Percentiles rank a stretch among this genome's conserved stretches.
Evolutionary conservation across 2,888 invertebrate species (phyloP).

Genomic region (Drosophila rubida): DNA sequence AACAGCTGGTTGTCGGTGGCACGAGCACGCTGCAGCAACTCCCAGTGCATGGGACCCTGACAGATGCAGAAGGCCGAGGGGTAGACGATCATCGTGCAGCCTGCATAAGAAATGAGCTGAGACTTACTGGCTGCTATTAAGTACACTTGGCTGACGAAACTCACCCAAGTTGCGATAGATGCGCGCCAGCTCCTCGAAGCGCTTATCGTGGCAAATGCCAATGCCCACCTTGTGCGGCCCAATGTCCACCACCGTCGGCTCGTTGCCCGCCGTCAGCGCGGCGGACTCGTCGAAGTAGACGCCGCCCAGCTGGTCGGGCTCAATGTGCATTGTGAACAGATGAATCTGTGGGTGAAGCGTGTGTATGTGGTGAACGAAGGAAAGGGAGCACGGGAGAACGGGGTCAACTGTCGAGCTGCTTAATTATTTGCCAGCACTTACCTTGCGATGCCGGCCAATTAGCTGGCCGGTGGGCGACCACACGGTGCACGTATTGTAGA

Average conservation of each 20-base stretch:
- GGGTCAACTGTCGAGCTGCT: slow-evolving; percentile 17
- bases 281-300: slow-evolving; percentile 96
- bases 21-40: slow-evolving; percentile 91
- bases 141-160: no score
- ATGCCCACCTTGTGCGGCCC: slow-evolving; percentile 91
- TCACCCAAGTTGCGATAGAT: slow-evolving; percentile 88
- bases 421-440: slow-evolving; percentile 79
- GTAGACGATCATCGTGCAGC: slow-evolving; percentile 94
- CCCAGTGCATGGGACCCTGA: slow-evolving; percentile 95
- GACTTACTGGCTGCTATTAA: no score
- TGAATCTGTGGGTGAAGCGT: slow-evolving; percentile 91
- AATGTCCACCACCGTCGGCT: slow-evolving; percentile 90
- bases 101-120: slow-evolving; percentile 84
- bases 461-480: slow-evolving; percentile 92
- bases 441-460: slow-evolving; percentile 93
- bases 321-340: slow-evolving; percentile 95
- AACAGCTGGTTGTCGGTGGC: slow-evolving; percentile 96
- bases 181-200: slow-evolving; percentile 95
- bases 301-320: slow-evolving; percentile 89
- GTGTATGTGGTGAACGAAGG: no score
- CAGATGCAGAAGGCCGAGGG: slow-evolving; percentile 92
- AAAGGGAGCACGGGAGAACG: no score
- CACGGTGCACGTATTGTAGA: slow-evolving; percentile 95
- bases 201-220: slow-evolving; percentile 98
- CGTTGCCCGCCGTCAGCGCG: slow-evolving; percentile 90